Base-by-base conservation (phyloP, 2,113 vertebrate genomes). In the Hemiscyllium ocellatum region DNA sequence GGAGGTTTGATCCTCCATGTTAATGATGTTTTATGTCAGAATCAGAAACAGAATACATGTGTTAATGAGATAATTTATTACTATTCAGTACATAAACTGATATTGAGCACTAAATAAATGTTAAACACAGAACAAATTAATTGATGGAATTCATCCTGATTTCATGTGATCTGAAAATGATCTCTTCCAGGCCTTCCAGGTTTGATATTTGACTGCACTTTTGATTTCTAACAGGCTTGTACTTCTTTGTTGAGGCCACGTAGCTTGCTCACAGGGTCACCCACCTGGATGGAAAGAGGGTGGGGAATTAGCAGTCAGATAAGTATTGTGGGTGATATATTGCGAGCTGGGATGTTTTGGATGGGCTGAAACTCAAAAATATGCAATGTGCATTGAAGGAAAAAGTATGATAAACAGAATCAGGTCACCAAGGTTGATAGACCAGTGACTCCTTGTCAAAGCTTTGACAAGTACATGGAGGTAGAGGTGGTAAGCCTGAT, bases 241-340 rank as follows among this genome's bases (percentile, higher is more conserved):
- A 97, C 97, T 97, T 97, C 97, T 97, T 97, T 98, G 97, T 98
- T 96, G 98, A 97, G 97, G 97, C 97, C 97, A 97, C 97, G 97
- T 97, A 97, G 97, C 97, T 96, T 96, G 96, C 97, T 97, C 97
- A 96, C 97, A 97, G 97, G 97, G 97, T 98, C 97, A 97, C 1
- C 12, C 97, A 97, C 96, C 97, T 98, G 98, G 97, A 97, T 97
- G 96, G 97, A 61, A 61, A 52, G 52, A 12, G 22, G 52, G 87
- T 26, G 87, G 42, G 68, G 37, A 47, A 24, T 47, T 97, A 96
- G 96, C 97, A 97, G 96, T 97, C 96, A 97, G 97, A 97, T 97
- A 97, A 96, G 97, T 96, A 96, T 96, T 22, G 0, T 96, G 96
- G 96, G 87, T 89, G 95, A 86, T 96, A 96, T 96, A 96, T 66